Conservation (phyloP, 1,140 invertebrate genomes). For the Drosophila seguyi region DNA sequence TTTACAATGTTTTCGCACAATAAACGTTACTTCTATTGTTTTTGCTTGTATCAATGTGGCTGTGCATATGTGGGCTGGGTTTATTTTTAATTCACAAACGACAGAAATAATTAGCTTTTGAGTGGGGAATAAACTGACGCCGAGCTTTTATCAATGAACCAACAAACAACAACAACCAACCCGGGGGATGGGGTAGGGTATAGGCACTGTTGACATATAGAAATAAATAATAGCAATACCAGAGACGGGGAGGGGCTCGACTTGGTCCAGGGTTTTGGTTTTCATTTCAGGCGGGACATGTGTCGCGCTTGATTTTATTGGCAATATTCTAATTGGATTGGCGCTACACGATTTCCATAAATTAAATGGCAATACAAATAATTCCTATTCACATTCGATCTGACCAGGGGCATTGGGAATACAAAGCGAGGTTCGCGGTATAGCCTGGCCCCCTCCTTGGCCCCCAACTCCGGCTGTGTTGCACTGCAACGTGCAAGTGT, state of each 20-base stretch:
- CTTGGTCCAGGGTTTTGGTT: slow-evolving; percentile 15
- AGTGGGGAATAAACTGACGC: slow-evolving; percentile 35
- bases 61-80: slow-evolving; percentile 27
- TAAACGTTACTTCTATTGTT: slow-evolving; percentile 19
- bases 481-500: slow-evolving; percentile 72
- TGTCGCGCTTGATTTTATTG: slow-evolving; percentile 11
- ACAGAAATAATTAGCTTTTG: slow-evolving; percentile 51
- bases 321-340: slow-evolving; percentile 70
- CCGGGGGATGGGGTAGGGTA: not conserved
- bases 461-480: slow-evolving; percentile 23
- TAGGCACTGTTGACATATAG: slow-evolving; percentile 6
- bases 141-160: slow-evolving; percentile 71
- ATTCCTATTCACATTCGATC: slow-evolving; percentile 57
- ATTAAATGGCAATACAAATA: slow-evolving; percentile 65
- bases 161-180: slow-evolving; percentile 14
- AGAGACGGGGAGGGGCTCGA: slow-evolving; percentile 39
- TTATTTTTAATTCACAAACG: slow-evolving; percentile 54
- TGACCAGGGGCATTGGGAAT: slow-evolving; percentile 14
- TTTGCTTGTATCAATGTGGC: slow-evolving; percentile 19
- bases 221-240: slow-evolving; percentile 8
- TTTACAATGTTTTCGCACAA: slow-evolving; percentile 17
- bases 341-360: slow-evolving; percentile 75
- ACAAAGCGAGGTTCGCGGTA: slow-evolving; percentile 20
- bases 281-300: slow-evolving; percentile 19
- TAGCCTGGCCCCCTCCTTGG: not conserved